A percentile compares a stretch with the other conserved stretches of the same genome.
These are phyloP conservation scores for Apocheima hispidaria DNA, from an alignment of 2,888 invertebrate genomes.

Conservation along the genomic window DNA sequence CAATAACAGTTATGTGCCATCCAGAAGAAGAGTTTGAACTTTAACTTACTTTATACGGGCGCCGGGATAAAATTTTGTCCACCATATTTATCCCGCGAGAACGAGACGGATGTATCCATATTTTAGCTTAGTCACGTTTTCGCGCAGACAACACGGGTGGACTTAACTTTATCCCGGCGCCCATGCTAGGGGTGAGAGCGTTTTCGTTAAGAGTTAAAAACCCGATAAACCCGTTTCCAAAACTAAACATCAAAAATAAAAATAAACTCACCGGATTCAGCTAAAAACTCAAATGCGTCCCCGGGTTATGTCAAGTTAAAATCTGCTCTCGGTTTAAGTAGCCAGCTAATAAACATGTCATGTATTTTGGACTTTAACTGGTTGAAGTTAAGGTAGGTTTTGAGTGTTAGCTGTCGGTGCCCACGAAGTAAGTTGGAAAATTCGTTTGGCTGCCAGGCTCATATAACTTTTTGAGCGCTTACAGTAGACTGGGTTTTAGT, in stretches of 20 bases:
- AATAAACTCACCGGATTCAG: constrained; percentile 3
- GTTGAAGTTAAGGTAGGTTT: constrained; percentile 7
- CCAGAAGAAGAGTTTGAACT: too few relatives aligned
- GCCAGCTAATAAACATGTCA: constrained; percentile 5
- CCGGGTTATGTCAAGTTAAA: constrained; percentile 23
- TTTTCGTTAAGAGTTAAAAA: too few relatives aligned
- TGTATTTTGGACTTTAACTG: constrained; percentile 4
- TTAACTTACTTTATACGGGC: too few relatives aligned
- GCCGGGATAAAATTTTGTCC: too few relatives aligned
- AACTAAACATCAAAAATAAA: background rate
- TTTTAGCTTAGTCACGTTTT: too few relatives aligned
- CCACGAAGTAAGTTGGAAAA: constrained; percentile 9
- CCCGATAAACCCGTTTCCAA: background rate
- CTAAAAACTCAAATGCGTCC: constrained; percentile 8
- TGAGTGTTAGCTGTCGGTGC: background rate
- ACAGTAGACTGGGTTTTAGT: constrained; percentile 1
- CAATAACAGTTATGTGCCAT: too few relatives aligned
- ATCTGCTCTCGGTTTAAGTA: constrained; percentile 22
- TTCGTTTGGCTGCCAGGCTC: constrained; percentile 17
- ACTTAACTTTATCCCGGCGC: too few relatives aligned
- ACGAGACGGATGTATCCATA: too few relatives aligned
- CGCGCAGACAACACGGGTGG: too few relatives aligned
- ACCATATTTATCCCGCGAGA: too few relatives aligned
- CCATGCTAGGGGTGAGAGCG: too few relatives aligned
- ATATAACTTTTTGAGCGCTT: constrained; percentile 22